Evolutionary conservation across 1,140 invertebrate species (phyloP).

Genomic region (Agraylea sexmaculata): DNA sequence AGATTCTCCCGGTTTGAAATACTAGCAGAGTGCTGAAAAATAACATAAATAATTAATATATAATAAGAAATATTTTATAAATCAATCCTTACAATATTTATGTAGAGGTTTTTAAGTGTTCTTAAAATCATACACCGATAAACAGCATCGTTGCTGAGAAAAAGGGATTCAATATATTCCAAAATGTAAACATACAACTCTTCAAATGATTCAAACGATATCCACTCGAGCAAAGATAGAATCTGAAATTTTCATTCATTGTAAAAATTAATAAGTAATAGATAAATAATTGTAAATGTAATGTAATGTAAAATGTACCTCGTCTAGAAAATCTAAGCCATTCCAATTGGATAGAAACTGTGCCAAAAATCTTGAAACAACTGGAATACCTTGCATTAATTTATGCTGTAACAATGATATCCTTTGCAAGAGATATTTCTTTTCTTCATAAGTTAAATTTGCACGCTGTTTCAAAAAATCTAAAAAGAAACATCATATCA

Average conservation of each 20-base stretch:
- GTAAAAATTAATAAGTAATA: constrained; percentile 5
- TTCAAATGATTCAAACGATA: constrained; percentile 25
- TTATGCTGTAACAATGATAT: constrained; percentile 27
- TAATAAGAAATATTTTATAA: constrained; percentile 6
- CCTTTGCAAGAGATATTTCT: constrained; percentile 28
- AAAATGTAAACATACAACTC: constrained; percentile 25
- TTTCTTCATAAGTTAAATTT: constrained; percentile 21
- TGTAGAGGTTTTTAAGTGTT: constrained; percentile 28
- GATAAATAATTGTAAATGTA: constrained; percentile 2
- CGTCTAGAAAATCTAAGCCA: constrained; percentile 31
- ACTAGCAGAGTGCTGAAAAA: constrained; percentile 26
- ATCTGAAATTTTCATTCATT: constrained; percentile 33
- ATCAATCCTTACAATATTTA: constrained; percentile 29
- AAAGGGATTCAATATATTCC: constrained; percentile 20
- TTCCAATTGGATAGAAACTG: constrained; percentile 35
- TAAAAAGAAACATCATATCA: constrained; percentile 7
- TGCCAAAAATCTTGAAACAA: constrained; percentile 31
- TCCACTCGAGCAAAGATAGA: constrained; percentile 31
- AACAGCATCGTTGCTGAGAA: constrained; percentile 15
- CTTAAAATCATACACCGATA: constrained; percentile 23
- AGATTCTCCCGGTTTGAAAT: constrained; percentile 23
- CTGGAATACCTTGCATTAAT: constrained; percentile 30
- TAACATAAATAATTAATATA: neutral
- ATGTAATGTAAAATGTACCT: constrained; percentile 24
- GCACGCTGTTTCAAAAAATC: constrained; percentile 14